Evolutionary conservation across 2,888 invertebrate genomes (phyloP).

Genomic region (Parascotia fuliginaria): DNA sequence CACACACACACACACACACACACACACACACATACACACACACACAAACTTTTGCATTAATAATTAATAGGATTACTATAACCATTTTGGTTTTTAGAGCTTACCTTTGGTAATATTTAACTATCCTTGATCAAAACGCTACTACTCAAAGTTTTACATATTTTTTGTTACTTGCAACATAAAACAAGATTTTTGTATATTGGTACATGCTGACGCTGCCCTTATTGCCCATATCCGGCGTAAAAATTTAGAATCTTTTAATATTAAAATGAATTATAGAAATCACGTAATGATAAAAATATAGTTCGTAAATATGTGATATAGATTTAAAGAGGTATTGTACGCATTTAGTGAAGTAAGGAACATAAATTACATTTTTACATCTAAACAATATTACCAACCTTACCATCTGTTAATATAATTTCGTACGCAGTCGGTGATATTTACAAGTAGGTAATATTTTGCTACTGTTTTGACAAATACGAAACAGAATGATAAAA

Average conservation of each 20-base stretch:
- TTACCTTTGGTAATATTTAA: too few relatives aligned
- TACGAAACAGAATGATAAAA: constrained; percentile 52
- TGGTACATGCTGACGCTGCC: constrained; percentile 82
- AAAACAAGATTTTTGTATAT: constrained; percentile 39
- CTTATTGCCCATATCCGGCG: constrained; percentile 61
- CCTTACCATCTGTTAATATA: constrained; percentile 59
- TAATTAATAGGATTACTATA: too few relatives aligned
- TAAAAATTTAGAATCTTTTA: constrained; percentile 33
- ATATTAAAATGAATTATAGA: constrained; percentile 3
- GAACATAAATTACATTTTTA: constrained; percentile 5
- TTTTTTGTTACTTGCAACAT: constrained; percentile 47
- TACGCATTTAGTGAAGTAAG: not conserved
- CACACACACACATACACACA: too few relatives aligned
- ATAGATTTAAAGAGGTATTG: not conserved
- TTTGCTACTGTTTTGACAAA: constrained; percentile 82
- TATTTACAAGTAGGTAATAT: constrained; percentile 83
- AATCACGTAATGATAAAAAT: not conserved
- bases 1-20: too few relatives aligned
- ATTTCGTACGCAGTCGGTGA: constrained; percentile 84
- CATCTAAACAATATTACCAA: constrained; percentile 66
- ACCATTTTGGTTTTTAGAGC: too few relatives aligned
- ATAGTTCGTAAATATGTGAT: not conserved
- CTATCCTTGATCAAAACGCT: not conserved
- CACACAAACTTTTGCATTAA: too few relatives aligned
- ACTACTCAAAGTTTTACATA: not conserved